Conservation (phyloP, 2,888 invertebrate genomes). For the Teleogryllus oceanicus region DNA sequence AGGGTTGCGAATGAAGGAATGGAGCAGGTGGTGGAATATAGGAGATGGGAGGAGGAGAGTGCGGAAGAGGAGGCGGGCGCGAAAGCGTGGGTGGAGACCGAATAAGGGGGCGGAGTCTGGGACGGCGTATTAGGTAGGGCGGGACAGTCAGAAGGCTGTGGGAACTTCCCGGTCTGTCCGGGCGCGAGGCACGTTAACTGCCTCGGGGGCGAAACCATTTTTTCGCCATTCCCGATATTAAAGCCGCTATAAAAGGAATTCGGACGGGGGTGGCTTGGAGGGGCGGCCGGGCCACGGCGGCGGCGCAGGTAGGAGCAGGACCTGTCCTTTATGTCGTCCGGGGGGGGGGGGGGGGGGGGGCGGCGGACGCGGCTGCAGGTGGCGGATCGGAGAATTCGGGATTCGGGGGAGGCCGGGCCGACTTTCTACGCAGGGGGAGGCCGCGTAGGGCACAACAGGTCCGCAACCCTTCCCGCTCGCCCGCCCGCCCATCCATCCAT, state of each 20-base stretch:
- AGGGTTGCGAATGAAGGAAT: too few species aligned
- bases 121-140: too few species aligned
- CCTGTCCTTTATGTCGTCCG: slow-evolving; percentile 12
- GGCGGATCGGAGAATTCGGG: slow-evolving; percentile 18
- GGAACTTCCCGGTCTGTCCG: background rate
- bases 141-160: background rate
- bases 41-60: too few species aligned
- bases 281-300: background rate
- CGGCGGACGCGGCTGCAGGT: background rate
- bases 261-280: background rate
- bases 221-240: background rate
- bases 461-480: background rate
- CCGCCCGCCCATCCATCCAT: background rate
- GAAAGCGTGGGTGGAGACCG: too few species aligned
- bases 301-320: background rate
- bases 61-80: too few species aligned
- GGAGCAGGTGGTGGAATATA: too few species aligned
- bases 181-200: slow-evolving; percentile 18
- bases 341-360: background rate
- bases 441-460: background rate
- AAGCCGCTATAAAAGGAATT: slow-evolving; percentile 18
- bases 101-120: too few species aligned
- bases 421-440: slow-evolving; percentile 3
- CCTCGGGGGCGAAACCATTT: background rate
- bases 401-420: slow-evolving; percentile 18